Base-by-base conservation (phyloP, 1,140 invertebrate species). In the Brevipalpus yothersi region DNA sequence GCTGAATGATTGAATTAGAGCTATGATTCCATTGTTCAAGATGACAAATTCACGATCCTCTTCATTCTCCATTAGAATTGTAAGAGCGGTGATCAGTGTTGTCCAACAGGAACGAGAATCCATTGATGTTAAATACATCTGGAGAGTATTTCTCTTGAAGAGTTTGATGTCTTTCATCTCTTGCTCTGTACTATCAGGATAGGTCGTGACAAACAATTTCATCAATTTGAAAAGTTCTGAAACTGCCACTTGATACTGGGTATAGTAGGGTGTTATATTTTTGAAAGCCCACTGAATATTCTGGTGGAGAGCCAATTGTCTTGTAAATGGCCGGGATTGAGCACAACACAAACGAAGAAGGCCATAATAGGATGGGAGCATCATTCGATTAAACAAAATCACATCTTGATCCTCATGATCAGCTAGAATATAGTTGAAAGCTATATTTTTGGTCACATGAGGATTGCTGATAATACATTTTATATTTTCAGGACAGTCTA, bases 241-340 rank as follows among this genome's bases (percentile, higher is more conserved):
- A 7, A 90, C 86, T 47, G 87, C 87, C 21, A 79, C 79, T 45
- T 83, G 80, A 73, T 94, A 94, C 66, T 93, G 86, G 31, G 85
- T 86, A 17, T 86, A 85, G 75, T 90, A 87, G 15, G 86, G 86
- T 19, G 86, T 88, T 58, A 94, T 92, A 69, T 93, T 92, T 67
- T 91, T 86, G 70, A 92, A 93, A 54, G 89, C 89, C 89, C 89
- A 94, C 68, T 88, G 84, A 47, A 93, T 80, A 73, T 94, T 93
- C 73, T 92, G 88, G 76, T 94, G 89, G 62, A 80, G 80, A 1
- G 86, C 84, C 31, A 93, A 73, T 67, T 86, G 80, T 59, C 86
- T 76, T 23, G 86, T 86, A 70, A 93, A 89, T 5, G 78, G 72
- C 9, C 80, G 76, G 1, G 87, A 91, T 66, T 86, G 82, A 65